phyloP scores from a whole-genome alignment of 2,797 vertebrate species.

The Todus mexicanus region DNA sequence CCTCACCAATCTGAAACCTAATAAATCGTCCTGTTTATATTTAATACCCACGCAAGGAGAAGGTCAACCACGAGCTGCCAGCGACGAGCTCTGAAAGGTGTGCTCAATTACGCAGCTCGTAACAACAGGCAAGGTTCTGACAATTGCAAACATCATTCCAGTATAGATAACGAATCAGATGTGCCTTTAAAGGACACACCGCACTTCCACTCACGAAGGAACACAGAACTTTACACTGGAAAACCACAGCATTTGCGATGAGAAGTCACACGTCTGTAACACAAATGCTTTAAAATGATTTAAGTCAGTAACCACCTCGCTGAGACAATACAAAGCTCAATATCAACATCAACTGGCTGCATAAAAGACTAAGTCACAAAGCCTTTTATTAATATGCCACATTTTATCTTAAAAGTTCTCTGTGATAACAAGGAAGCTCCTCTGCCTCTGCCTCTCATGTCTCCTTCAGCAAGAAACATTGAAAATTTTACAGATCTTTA shows the following conservation, averaged over 20 bases:
- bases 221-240: background rate
- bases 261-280: background rate
- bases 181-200: constrained; percentile 35
- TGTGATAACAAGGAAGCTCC: background rate
- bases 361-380: background rate
- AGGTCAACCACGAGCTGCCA: constrained; percentile 49
- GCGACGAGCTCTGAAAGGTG: constrained; percentile 32
- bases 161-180: too few relatives aligned
- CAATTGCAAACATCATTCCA: constrained; percentile 53
- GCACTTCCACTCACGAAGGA: constrained; percentile 32
- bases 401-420: background rate
- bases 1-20: background rate
- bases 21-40: background rate
- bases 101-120: constrained; percentile 34
- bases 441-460: background rate
- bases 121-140: constrained; percentile 56
- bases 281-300: background rate
- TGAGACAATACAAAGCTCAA: background rate
- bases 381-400: background rate
- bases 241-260: background rate
- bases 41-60: background rate
- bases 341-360: background rate
- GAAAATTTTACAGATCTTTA: background rate
- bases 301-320: background rate
- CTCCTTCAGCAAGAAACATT: background rate